A percentile compares a stretch with the other conserved stretches of the same genome.
Evolutionary conservation across 2,888 invertebrate genomes (phyloP).

Genomic region (Pollenia labialis): DNA sequence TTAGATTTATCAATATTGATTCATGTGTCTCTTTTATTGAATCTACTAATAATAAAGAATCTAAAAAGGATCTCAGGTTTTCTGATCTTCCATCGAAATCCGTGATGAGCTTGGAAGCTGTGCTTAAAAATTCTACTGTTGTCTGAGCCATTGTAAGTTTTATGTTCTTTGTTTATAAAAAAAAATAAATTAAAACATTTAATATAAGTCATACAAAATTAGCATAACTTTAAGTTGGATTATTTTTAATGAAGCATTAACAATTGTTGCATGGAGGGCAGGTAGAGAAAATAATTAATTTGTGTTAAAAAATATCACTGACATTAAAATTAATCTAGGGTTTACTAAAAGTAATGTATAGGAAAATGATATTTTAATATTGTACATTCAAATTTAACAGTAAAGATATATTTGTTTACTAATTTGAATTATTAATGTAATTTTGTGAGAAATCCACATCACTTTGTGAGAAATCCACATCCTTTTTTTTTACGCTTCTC

Average conservation of each 20-base stretch:
- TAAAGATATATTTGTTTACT: slow-evolving; percentile 37
- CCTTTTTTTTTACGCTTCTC: slow-evolving; percentile 86
- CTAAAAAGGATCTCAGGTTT: too few relatives aligned
- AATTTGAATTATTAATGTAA: slow-evolving; percentile 72
- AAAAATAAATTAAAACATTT: slow-evolving; percentile 50
- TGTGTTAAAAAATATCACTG: slow-evolving; percentile 45
- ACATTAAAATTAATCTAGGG: slow-evolving; percentile 63
- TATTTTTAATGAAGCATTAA: slow-evolving; percentile 42
- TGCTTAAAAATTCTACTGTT: too few relatives aligned
- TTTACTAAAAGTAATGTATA: slow-evolving; percentile 31
- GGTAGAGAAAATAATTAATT: slow-evolving; percentile 50
- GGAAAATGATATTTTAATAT: slow-evolving; percentile 39
- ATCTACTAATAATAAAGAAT: too few relatives aligned
- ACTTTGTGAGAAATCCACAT: slow-evolving; percentile 84
- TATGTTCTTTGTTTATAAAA: too few relatives aligned
- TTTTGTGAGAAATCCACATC: too few relatives aligned
- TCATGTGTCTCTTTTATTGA: too few relatives aligned
- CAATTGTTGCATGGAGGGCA: slow-evolving; percentile 56
- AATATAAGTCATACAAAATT: slow-evolving; percentile 42
- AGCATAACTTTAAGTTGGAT: slow-evolving; percentile 62
- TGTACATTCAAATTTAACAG: slow-evolving; percentile 34
- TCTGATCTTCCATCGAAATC: too few relatives aligned
- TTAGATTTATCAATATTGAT: neutral
- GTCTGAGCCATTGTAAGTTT: too few relatives aligned
- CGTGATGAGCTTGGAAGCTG: too few relatives aligned